These are phyloP conservation scores for Bimastos eiseni DNA, from an alignment of 2,888 invertebrate species.

Conservation along the genomic window DNA sequence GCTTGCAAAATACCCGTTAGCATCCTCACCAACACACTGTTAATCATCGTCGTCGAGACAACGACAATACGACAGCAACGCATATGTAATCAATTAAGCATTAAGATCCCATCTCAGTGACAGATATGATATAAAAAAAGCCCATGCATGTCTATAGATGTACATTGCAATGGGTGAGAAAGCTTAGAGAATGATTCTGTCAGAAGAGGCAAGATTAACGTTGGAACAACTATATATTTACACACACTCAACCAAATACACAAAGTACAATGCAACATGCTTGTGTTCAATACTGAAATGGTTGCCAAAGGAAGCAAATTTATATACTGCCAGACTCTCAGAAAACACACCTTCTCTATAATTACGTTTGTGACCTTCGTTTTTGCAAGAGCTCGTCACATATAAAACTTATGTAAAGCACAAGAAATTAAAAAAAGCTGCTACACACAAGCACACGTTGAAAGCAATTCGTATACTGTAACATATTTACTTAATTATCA, in stretches of 20 bases:
- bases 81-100: too few relatives aligned
- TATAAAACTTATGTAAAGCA: background rate
- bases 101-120: background rate
- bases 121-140: background rate
- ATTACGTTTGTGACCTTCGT: background rate
- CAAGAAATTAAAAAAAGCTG: background rate
- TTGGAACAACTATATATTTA: background rate
- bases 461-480: background rate
- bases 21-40: background rate
- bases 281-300: background rate
- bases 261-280: background rate
- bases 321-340: background rate
- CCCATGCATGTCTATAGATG: background rate
- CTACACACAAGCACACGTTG: background rate
- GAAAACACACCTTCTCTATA: background rate
- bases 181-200: background rate
- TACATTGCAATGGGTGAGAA: background rate
- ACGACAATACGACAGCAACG: background rate
- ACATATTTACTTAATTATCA: conserved; percentile 13
- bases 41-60: conserved; percentile 1
- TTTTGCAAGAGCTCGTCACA: background rate
- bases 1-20: background rate
- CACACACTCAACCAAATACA: background rate
- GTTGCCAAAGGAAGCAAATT: conserved; percentile 6
- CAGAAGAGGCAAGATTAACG: conserved; percentile 5